Base-by-base conservation (phyloP, 2,113 vertebrate species). In the Blennius ocellaris region DNA sequence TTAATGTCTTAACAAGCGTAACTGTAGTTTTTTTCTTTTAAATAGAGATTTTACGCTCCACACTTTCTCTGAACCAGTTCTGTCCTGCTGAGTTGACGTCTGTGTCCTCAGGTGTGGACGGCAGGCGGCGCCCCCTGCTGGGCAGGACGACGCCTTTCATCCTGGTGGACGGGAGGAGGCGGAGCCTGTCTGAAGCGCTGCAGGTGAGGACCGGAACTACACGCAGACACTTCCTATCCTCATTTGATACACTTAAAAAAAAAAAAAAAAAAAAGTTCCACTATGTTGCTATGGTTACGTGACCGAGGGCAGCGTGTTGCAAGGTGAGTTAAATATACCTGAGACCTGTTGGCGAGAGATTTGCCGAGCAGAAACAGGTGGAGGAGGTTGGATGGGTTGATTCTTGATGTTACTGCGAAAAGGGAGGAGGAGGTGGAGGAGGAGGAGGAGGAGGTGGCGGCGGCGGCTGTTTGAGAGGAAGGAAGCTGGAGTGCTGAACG, bases 61-160 rank as follows among this genome's bases (percentile, higher is more conserved):
- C 21, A 30, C 21, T 30, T 30, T 30, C 21, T 30, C 21, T 30
- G 21, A 30, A 30, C 21, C 21, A 30, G 4, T 30, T 30, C 21
- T 30, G 21, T 30, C 21, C 4, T 4, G 21, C 21, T 30, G 21
- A 30, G 21, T 4, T 30, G 21, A 30, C 4, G 37, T 70, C 15
- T 76, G 43, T 73, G 64, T 85, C 47, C 54, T 67, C 77, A 88
- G 89, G 61, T 83, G 65, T 52, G 60, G 87, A 81, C 66, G 0
- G 69, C 16, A 7, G 50, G 61, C 55, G 68, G 14, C 82, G 49
- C 9, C 69, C 58, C 12, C 82, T 87, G 37, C 64, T 89, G 76
- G 85, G 80, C 60, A 92, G 53, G 50, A 93, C 89, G 0, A 84
- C 77, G 15, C 93, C 93, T 6, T 94, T 94, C 55, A n/a, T 88